Evolutionary conservation across 2,113 vertebrate species (phyloP).

Genomic region (Chascanopsetta lugubris): DNA sequence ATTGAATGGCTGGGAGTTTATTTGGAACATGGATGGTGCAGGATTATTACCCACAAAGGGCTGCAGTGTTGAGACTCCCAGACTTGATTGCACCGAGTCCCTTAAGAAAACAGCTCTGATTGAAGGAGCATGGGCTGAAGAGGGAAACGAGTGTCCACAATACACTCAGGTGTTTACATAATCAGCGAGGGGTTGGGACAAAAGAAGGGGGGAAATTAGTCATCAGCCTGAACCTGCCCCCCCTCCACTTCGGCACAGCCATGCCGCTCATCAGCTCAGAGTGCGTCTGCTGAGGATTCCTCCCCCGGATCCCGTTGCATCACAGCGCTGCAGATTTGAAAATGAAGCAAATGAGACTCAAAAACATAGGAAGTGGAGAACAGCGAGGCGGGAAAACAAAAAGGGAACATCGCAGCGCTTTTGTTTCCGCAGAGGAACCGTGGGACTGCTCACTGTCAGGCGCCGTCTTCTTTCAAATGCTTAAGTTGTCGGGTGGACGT

Average conservation of each 20-base stretch:
- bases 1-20: slow-evolving; percentile 9
- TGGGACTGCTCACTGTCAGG: not conserved
- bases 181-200: slow-evolving; percentile 15
- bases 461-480: not conserved
- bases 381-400: not conserved
- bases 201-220: slow-evolving; percentile 13
- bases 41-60: not conserved
- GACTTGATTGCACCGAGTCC: slow-evolving; percentile 21
- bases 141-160: slow-evolving; percentile 27
- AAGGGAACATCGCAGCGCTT: not conserved
- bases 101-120: slow-evolving; percentile 12
- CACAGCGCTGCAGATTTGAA: slow-evolving; percentile 3
- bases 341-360: slow-evolving; percentile 13
- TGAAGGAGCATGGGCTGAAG: not conserved
- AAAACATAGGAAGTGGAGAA: not conserved
- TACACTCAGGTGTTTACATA: slow-evolving; percentile 27
- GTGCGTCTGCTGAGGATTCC: slow-evolving; percentile 15
- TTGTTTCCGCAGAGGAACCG: not conserved
- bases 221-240: slow-evolving; percentile 17
- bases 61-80: slow-evolving; percentile 1
- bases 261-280: slow-evolving; percentile 26
- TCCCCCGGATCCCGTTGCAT: slow-evolving; percentile 9
- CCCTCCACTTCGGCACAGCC: not conserved
- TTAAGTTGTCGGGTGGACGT: not conserved
- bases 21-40: not conserved